A percentile compares a stretch with the other conserved stretches of the same genome.
Evolutionary conservation across 2,113 vertebrate species (phyloP).

Genomic region (Stercorarius parasiticus): DNA sequence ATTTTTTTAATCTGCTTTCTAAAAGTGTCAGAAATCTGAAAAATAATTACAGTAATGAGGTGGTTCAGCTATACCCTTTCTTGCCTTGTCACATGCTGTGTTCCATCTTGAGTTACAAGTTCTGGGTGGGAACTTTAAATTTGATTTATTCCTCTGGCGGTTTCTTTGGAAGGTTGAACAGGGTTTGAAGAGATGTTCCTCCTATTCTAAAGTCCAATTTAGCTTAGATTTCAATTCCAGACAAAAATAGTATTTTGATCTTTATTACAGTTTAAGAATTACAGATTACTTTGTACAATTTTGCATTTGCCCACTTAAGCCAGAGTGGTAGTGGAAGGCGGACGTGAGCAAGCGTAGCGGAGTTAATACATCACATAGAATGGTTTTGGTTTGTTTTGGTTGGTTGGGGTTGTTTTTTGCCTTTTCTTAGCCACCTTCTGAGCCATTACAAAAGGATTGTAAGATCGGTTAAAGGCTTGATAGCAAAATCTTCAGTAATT

Average conservation of each 20-base stretch:
- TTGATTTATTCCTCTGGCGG: background rate
- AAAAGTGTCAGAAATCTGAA: background rate
- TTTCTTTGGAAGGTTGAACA: background rate
- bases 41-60: background rate
- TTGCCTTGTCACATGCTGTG: background rate
- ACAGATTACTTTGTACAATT: background rate
- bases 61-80: background rate
- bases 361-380: background rate
- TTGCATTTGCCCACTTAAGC: background rate
- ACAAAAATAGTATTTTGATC: background rate
- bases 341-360: background rate
- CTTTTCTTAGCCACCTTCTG: background rate
- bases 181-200: background rate
- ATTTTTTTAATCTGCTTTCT: background rate
- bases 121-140: background rate
- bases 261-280: background rate
- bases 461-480: background rate
- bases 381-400: background rate
- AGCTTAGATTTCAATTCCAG: background rate
- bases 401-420: background rate
- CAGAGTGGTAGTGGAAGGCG: background rate
- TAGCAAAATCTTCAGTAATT: background rate
- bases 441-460: background rate
- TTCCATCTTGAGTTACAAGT: background rate
- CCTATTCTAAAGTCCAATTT: background rate